phyloP scores from a whole-genome alignment of 1,140 invertebrate species.

The Olivierus martensii region DNA sequence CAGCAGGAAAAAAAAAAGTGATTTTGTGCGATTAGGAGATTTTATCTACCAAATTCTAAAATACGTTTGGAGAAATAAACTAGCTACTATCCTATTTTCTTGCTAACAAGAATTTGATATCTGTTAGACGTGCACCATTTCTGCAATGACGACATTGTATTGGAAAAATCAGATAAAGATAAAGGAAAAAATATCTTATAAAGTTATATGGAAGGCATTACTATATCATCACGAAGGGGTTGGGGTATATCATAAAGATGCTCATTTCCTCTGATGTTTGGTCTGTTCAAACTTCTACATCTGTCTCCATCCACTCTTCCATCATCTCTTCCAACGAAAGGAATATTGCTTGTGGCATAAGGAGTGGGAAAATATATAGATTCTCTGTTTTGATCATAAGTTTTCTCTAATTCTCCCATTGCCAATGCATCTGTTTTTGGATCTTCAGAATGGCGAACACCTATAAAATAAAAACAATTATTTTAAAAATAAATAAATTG shows the following conservation, averaged over 20 bases:
- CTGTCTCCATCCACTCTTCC: slow-evolving; percentile 9
- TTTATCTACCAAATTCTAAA: too few species aligned
- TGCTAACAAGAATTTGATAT: too few species aligned
- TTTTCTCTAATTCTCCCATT: slow-evolving; percentile 14
- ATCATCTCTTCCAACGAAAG: slow-evolving; percentile 8
- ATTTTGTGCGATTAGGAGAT: too few species aligned
- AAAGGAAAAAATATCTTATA: too few species aligned
- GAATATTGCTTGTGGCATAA: slow-evolving; percentile 9
- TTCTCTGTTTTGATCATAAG: slow-evolving; percentile 10
- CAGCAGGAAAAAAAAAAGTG: too few species aligned
- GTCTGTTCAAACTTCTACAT: slow-evolving; percentile 11
- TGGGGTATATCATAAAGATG: slow-evolving; percentile 15
- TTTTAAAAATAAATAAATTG: not conserved
- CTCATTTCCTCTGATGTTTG: slow-evolving; percentile 5
- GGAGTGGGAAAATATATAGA: slow-evolving; percentile 12
- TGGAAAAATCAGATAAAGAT: too few species aligned
- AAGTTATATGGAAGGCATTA: not conserved
- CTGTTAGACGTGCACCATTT: too few species aligned
- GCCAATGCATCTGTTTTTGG: slow-evolving; percentile 11
- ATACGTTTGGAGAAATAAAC: too few species aligned
- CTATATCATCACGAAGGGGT: slow-evolving; percentile 15
- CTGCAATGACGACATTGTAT: too few species aligned
- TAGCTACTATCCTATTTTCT: too few species aligned
- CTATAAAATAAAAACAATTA: not conserved
- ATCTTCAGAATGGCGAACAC: slow-evolving; percentile 11